Percentiles rank a stretch among this genome's conserved stretches.
These are phyloP conservation scores for Odontocolon sp. DNA, from an alignment of 2,888 invertebrate genomes.

Conservation along the genomic window DNA sequence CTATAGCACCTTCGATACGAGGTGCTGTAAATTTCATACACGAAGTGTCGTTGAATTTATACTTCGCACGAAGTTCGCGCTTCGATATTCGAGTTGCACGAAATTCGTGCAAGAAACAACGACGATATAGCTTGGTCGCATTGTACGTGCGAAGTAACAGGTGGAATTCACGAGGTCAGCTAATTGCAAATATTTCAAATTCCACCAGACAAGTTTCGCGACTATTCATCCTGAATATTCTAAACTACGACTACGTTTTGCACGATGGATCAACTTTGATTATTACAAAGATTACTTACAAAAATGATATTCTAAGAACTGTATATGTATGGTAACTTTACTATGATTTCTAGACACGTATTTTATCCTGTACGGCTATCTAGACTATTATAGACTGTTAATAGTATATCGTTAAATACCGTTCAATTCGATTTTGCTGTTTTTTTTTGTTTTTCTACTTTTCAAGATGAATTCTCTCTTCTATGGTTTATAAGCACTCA, in stretches of 20 bases:
- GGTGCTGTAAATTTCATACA: not conserved
- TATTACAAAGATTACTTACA: too few relatives aligned
- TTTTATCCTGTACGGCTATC: too few relatives aligned
- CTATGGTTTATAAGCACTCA: constrained; percentile 13
- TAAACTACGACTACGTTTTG: not conserved
- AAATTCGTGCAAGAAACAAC: not conserved
- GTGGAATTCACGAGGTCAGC: constrained; percentile 22
- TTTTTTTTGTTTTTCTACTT: not conserved
- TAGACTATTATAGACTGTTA: too few relatives aligned
- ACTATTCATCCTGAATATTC: not conserved
- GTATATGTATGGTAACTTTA: too few relatives aligned
- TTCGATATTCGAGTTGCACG: not conserved
- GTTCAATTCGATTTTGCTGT: too few relatives aligned
- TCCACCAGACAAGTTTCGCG: constrained; percentile 9
- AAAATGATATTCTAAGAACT: too few relatives aligned
- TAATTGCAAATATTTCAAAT: constrained; percentile 19
- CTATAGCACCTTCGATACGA: not conserved
- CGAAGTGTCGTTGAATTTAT: not conserved
- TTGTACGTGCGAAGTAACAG: not conserved
- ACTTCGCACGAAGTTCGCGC: not conserved
- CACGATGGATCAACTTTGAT: not conserved
- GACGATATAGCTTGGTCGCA: not conserved
- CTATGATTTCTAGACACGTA: too few relatives aligned
- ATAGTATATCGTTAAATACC: too few relatives aligned
- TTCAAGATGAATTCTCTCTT: not conserved